Percentiles rank a stretch among this genome's conserved stretches.
phyloP scores from a whole-genome alignment of 2,888 invertebrate species.

The Rambutsinella grinnellia region DNA sequence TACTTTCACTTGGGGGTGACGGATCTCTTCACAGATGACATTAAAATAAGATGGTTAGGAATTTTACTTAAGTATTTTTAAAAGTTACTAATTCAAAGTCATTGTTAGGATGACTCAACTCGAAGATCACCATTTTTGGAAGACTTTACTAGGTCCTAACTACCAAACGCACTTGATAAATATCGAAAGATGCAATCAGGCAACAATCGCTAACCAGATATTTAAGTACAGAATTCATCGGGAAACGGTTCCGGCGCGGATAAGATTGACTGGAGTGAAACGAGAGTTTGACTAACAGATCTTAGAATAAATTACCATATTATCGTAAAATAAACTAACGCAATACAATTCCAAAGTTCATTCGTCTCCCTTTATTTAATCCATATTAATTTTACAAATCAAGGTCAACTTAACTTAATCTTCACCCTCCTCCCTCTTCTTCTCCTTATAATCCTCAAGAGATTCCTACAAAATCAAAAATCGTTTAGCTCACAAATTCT shows the following conservation, averaged over 20 bases:
- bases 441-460: background rate
- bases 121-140: slow-evolving; percentile 14
- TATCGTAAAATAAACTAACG: background rate
- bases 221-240: slow-evolving; percentile 12
- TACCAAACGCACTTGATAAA: slow-evolving; percentile 25
- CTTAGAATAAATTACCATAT: background rate
- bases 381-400: too few relatives aligned
- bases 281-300: background rate
- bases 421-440: background rate
- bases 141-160: slow-evolving; percentile 13
- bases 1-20: slow-evolving; percentile 17
- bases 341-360: background rate
- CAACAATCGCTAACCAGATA: background rate
- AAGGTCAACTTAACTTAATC: background rate
- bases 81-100: background rate
- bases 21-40: slow-evolving; percentile 28
- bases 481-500: background rate
- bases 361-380: background rate
- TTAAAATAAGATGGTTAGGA: slow-evolving; percentile 35
- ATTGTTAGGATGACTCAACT: slow-evolving; percentile 21
- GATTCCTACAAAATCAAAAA: background rate
- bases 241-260: slow-evolving; percentile 3
- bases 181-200: slow-evolving; percentile 33
- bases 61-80: background rate
- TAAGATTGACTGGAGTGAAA: slow-evolving; percentile 8